Percentiles rank a stretch among this genome's conserved stretches.
Evolutionary conservation across 64 coral and sea anemone genomes (phyloP).

Genomic region (Pachyseris speciosa): DNA sequence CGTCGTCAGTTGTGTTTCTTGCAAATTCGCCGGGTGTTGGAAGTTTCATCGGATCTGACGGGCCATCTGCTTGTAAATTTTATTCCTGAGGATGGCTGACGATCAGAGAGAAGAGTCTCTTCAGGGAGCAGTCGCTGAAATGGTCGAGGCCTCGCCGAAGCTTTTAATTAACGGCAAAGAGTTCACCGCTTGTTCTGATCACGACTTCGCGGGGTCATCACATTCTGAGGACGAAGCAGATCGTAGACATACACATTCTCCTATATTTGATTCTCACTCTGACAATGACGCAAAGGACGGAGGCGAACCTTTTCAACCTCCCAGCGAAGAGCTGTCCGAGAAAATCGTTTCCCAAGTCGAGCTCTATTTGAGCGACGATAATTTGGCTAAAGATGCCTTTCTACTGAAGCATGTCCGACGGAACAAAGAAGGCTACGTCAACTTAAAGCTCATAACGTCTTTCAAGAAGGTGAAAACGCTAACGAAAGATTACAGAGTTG

Average conservation of each 20-base stretch:
- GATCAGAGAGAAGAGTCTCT: conserved; percentile 56
- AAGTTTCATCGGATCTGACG: conserved; percentile 3
- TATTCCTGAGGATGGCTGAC: conserved; percentile 84
- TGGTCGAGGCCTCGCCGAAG: conserved; percentile 77
- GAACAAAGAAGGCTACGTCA: conserved; percentile 98
- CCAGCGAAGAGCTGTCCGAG: conserved; percentile 81
- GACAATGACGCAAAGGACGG: conserved; percentile 90
- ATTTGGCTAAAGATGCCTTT: conserved; percentile 91
- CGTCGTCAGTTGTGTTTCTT: background rate
- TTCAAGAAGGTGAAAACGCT: conserved; percentile 98
- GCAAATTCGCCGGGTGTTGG: background rate
- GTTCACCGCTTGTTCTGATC: conserved; percentile 74
- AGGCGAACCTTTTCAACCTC: conserved; percentile 66
- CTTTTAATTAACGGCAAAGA: conserved; percentile 85
- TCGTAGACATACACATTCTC: conserved; percentile 51
- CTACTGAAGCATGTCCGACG: conserved; percentile 97
- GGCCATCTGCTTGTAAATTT: conserved; percentile 64
- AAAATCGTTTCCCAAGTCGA: conserved; percentile 93
- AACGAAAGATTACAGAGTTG: conserved; percentile 95
- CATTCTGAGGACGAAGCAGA: conserved; percentile 92
- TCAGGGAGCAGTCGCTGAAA: conserved; percentile 5
- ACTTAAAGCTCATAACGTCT: conserved; percentile 97
- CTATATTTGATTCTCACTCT: conserved; percentile 92
- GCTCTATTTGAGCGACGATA: conserved; percentile 94
- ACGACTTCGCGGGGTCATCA: conserved; percentile 88